A percentile compares a stretch with the other conserved stretches of the same genome.
Conservation (phyloP, 1,140 invertebrate species). For the Brachionus sp. region DNA sequence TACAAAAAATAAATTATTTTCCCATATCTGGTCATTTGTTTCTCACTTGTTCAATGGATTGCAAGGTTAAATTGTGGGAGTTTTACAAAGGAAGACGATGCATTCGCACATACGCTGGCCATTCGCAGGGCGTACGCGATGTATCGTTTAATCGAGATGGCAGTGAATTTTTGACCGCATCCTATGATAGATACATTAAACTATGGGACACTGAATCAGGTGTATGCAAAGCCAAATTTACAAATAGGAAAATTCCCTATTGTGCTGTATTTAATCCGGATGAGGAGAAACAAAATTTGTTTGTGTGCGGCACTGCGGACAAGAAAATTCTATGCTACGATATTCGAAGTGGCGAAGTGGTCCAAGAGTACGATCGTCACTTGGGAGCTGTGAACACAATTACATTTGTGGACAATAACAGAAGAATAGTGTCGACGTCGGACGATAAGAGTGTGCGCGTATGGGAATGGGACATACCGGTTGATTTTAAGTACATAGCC, state of each 20-base stretch:
- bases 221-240: constrained; percentile 67
- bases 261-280: constrained; percentile 98
- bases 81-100: constrained; percentile 91
- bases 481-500: constrained; percentile 99
- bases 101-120: constrained; percentile 91
- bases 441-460: constrained; percentile 97
- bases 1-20: constrained; percentile 91
- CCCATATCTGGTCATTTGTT: constrained; percentile 89
- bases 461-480: constrained; percentile 99
- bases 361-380: constrained; percentile 96
- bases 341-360: constrained; percentile 81
- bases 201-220: constrained; percentile 96
- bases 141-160: constrained; percentile 92
- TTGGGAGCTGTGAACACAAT: constrained; percentile 97
- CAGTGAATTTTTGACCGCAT: constrained; percentile 85
- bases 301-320: constrained; percentile 95
- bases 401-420: constrained; percentile 97
- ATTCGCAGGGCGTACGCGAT: constrained; percentile 92
- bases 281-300: constrained; percentile 90
- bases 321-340: constrained; percentile 99
- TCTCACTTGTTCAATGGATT: constrained; percentile 93
- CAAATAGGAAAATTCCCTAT: constrained; percentile 83
- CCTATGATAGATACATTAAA: constrained; percentile 79
- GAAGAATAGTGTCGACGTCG: constrained; percentile 93
- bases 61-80: constrained; percentile 90